phyloP scores from a whole-genome alignment of 2,113 vertebrate genomes.

The Proterorhinus semilunaris region DNA sequence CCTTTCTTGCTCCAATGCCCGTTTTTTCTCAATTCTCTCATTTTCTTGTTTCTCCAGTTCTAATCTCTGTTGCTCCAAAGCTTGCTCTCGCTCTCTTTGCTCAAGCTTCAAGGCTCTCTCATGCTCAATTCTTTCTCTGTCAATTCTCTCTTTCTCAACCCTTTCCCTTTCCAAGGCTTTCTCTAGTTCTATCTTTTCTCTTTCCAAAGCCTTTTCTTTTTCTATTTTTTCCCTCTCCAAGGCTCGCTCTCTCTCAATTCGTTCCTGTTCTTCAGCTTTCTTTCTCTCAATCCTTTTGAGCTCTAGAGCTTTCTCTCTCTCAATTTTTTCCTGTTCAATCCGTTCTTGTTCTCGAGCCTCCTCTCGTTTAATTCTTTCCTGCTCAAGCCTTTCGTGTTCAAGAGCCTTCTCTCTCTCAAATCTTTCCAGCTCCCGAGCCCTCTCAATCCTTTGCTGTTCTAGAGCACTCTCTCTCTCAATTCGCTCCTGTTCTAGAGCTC shows the following conservation, averaged over 20 bases:
- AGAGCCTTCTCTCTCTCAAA: slow-evolving; percentile 31
- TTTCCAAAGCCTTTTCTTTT: slow-evolving; percentile 25
- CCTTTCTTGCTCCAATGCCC: slow-evolving; percentile 19
- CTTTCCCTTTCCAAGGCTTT: slow-evolving; percentile 39
- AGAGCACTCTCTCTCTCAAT: not conserved
- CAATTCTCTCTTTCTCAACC: slow-evolving; percentile 19
- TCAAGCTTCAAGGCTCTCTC: slow-evolving; percentile 27
- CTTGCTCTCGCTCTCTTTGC: slow-evolving; percentile 20
- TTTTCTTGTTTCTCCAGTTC: slow-evolving; percentile 22
- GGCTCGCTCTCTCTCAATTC: slow-evolving; percentile 22
- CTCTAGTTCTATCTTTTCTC: slow-evolving; percentile 25
- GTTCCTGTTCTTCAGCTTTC: slow-evolving; percentile 30
- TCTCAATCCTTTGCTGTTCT: not conserved
- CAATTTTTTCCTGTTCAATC: slow-evolving; percentile 18
- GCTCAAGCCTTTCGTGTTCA: slow-evolving; percentile 11
- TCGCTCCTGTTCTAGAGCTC: slow-evolving; percentile 30
- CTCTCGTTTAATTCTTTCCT: slow-evolving; percentile 15
- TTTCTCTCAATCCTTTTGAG: slow-evolving; percentile 28
- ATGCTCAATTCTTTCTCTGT: slow-evolving; percentile 23
- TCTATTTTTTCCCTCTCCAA: slow-evolving; percentile 21
- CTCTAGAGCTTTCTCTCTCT: slow-evolving; percentile 38
- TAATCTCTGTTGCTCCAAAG: slow-evolving; percentile 25
- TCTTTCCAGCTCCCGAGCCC: slow-evolving; percentile 19
- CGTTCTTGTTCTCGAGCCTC: slow-evolving; percentile 42
- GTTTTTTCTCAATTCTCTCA: slow-evolving; percentile 29